phyloP scores from a whole-genome alignment of 1,140 invertebrate genomes.

The Leptinotarsa undecemlineata region DNA sequence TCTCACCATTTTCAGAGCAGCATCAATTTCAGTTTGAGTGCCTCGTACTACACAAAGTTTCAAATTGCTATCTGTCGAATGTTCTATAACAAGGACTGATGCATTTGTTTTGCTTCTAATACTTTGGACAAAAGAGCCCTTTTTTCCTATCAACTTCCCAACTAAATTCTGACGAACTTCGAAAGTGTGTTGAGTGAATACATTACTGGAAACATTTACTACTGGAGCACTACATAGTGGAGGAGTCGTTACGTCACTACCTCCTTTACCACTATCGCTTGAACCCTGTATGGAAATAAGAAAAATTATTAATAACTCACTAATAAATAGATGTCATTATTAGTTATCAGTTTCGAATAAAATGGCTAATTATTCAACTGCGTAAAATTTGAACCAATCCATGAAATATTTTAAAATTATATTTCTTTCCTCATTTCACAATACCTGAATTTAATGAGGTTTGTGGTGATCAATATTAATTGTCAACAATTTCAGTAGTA shows the following conservation, averaged over 20 bases:
- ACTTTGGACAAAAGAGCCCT: conserved; percentile 78
- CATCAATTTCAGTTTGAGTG: conserved; percentile 72
- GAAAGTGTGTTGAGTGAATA: conserved; percentile 70
- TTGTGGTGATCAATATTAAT: no score
- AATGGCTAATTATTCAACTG: no score
- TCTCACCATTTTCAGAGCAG: conserved; percentile 80
- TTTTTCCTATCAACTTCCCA: conserved; percentile 84
- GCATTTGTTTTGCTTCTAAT: conserved; percentile 80
- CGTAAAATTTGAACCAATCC: no score
- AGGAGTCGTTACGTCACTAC: conserved; percentile 68
- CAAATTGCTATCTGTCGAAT: conserved; percentile 68
- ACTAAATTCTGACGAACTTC: conserved; percentile 78
- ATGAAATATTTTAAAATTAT: no score
- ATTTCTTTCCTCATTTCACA: no score
- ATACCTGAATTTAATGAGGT: no score
- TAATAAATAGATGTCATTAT: no score
- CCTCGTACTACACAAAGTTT: conserved; percentile 66
- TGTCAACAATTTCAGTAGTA: no score
- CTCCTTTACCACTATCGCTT: conserved; percentile 76
- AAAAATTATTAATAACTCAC: no score
- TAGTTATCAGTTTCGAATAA: no score
- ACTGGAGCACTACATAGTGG: conserved; percentile 55
- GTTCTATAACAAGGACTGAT: conserved; percentile 75
- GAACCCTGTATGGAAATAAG: conserved; percentile 61
- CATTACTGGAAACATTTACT: conserved; percentile 15